phyloP scores from a whole-genome alignment of 2,797 vertebrate genomes.

The Argentina silus region DNA sequence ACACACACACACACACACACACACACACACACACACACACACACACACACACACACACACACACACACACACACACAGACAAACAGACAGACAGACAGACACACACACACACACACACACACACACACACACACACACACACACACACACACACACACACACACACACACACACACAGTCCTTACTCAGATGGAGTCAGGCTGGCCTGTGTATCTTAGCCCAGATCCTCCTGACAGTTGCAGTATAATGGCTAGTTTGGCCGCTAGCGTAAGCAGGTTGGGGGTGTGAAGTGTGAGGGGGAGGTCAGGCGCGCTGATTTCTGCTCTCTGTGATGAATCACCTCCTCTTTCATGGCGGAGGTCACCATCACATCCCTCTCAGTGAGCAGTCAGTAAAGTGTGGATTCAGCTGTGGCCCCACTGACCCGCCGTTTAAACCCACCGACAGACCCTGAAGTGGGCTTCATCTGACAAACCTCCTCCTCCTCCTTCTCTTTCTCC shows the following conservation, averaged over 20 bases:
- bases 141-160: constrained; percentile 29
- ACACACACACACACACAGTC: not conserved
- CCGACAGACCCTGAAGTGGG: constrained; percentile 41
- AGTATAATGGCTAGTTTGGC: constrained; percentile 52
- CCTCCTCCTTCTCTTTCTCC: constrained; percentile 39
- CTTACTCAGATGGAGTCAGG: not conserved
- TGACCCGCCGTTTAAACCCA: constrained; percentile 58
- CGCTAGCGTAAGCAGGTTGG: constrained; percentile 66
- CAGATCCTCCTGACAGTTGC: constrained; percentile 22
- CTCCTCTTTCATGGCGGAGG: constrained; percentile 65
- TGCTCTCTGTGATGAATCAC: constrained; percentile 73
- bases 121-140: constrained; percentile 22
- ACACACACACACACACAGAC: not conserved
- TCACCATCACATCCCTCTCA: constrained; percentile 66
- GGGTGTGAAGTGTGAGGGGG: constrained; percentile 64
- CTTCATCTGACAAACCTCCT: constrained; percentile 42
- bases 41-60: not conserved
- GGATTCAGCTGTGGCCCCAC: constrained; percentile 79
- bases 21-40: constrained; percentile 19
- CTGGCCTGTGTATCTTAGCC: constrained; percentile 1
- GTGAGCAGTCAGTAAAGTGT: constrained; percentile 66
- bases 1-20: constrained; percentile 34
- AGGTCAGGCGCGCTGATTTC: constrained; percentile 76
- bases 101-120: constrained; percentile 15
- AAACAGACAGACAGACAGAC: not conserved